These are phyloP conservation scores for Timema podura DNA, from an alignment of 2,888 invertebrate genomes.

Conservation along the genomic window DNA sequence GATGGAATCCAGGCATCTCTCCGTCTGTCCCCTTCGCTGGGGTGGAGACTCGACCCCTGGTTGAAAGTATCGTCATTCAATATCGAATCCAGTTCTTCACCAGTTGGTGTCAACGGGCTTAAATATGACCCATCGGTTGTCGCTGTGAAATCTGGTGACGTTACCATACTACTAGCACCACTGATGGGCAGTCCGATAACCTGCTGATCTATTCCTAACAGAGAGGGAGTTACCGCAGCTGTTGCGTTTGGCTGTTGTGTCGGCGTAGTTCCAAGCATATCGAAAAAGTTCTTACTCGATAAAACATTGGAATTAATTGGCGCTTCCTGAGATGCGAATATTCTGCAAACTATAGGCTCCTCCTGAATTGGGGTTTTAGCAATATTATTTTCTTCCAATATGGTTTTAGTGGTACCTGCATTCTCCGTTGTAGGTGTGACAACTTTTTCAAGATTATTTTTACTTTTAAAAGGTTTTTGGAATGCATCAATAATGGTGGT, in stretches of 20 bases:
- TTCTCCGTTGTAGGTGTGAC: constrained; percentile 6
- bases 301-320: constrained; percentile 31
- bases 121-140: constrained; percentile 27
- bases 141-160: constrained; percentile 29
- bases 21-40: constrained; percentile 39
- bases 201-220: constrained; percentile 40
- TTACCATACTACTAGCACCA: constrained; percentile 28
- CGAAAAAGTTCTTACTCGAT: constrained; percentile 47
- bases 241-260: not conserved
- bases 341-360: constrained; percentile 48
- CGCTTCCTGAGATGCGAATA: constrained; percentile 45
- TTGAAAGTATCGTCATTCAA: constrained; percentile 22
- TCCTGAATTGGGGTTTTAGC: constrained; percentile 35
- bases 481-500: constrained; percentile 13
- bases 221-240: constrained; percentile 8
- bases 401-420: not conserved
- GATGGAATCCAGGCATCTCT: constrained; percentile 80
- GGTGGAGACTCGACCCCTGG: constrained; percentile 16
- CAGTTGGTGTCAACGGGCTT: constrained; percentile 27
- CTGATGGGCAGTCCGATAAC: constrained; percentile 23
- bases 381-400: no score
- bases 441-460: constrained; percentile 16
- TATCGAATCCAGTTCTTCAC: constrained; percentile 23
- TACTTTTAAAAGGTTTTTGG: not conserved
- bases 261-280: constrained; percentile 42